phyloP scores from a whole-genome alignment of 2,888 invertebrate species.

The Acronicta leporina region DNA sequence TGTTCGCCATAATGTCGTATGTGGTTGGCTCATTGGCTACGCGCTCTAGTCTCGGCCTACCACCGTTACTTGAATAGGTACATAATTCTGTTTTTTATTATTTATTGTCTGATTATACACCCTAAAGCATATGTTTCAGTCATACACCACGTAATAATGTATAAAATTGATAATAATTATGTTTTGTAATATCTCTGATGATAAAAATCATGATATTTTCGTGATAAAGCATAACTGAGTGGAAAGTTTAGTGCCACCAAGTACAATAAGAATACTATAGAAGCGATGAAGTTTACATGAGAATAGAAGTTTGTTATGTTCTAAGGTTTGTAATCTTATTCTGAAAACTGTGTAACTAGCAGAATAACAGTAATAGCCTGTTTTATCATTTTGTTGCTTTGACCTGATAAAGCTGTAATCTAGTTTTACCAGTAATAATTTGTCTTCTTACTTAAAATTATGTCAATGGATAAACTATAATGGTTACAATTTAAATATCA shows the following conservation, averaged over 20 bases:
- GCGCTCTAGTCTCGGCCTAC: slow-evolving; percentile 9
- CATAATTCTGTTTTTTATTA: not conserved
- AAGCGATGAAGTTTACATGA: too few relatives aligned
- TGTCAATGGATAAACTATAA: too few relatives aligned
- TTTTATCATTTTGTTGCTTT: too few relatives aligned
- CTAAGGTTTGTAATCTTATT: too few relatives aligned
- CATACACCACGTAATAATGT: not conserved
- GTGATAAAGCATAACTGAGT: not conserved
- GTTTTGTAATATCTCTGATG: not conserved
- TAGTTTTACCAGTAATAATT: too few relatives aligned
- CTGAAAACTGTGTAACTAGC: too few relatives aligned
- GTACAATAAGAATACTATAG: not conserved
- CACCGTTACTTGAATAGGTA: slow-evolving; percentile 27
- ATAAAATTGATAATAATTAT: not conserved
- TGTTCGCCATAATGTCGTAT: slow-evolving; percentile 31
- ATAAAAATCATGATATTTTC: slow-evolving; percentile 1
- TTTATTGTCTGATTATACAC: not conserved
- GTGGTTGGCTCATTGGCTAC: slow-evolving; percentile 28
- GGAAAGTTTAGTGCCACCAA: too few relatives aligned
- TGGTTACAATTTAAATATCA: too few relatives aligned
- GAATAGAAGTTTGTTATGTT: too few relatives aligned
- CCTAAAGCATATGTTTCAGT: not conserved
- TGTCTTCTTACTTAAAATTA: too few relatives aligned
- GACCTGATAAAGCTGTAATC: too few relatives aligned
- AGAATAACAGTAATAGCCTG: too few relatives aligned